Evolutionary conservation across 2,797 vertebrate genomes (phyloP), one percentile per base, ranked within the genome.

Genomic region (Alcedo quadribrachys): DNA sequence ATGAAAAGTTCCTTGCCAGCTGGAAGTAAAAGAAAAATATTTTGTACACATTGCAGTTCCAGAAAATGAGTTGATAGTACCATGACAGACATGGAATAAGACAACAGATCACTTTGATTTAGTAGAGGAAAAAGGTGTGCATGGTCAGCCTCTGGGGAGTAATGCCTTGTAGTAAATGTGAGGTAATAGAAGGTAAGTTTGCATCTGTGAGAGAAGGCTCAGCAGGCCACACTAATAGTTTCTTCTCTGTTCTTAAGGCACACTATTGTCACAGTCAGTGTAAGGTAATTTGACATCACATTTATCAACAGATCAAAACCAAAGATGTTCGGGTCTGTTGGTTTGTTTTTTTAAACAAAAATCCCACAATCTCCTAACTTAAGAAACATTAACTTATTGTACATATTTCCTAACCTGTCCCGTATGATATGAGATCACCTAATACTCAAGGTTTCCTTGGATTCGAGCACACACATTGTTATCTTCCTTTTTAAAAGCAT

Each of bases 11-110:
- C 71, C 75, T 88, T 46, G 37, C 46, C 81, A 35, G 11, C 43
- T 91, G 85, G 16, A 93, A 92, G 68, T 45, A 58, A 61, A 94
- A 84, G 50, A 69, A 76, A 89, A 84, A 46, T 66, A 81, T 42
- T 93, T 86, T 25, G 35, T 73, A 69, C 15, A 27, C 9, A 24
- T 32, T 66, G 42, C 33, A 55, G 30, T 80, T 90, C 92, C 68
- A 79, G 51, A 74, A 92, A 68, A 84, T 60, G 25, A 74, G 42
- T 21, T 51, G 57, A n/a, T 5, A 48, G 33, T 14, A 32, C 37
- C 15, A 32, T 8, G 66, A 69, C 48, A 93, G 43, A 54, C 7
- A 18, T 5, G 33, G 69, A 77, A 81, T 83, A 85, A 75, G 73
- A 71, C 24, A 90, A 77, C 19, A 74, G 37, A 82, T 91, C 54